Percentiles rank a stretch among this genome's conserved stretches.
These are phyloP conservation scores for Asteroscopus sphinx DNA, from an alignment of 2,888 invertebrate genomes.

Conservation along the genomic window DNA sequence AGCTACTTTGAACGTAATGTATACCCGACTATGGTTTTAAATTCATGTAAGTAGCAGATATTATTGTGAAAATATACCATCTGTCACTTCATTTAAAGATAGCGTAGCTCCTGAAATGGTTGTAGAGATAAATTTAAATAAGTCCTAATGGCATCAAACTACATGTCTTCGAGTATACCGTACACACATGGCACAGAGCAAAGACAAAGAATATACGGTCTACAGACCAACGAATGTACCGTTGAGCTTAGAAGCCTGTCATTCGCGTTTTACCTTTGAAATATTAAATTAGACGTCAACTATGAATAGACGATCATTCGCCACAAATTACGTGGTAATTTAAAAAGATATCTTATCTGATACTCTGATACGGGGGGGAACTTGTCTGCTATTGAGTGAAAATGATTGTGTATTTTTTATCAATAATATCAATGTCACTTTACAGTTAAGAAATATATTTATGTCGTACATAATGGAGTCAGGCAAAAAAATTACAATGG, in stretches of 20 bases:
- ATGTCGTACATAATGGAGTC: slow-evolving; percentile 55
- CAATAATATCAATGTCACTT: slow-evolving; percentile 50
- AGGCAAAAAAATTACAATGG: slow-evolving; percentile 68
- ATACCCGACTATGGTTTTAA: slow-evolving; percentile 39
- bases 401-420: slow-evolving; percentile 48
- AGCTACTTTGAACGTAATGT: slow-evolving; percentile 17
- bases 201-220: slow-evolving; percentile 38
- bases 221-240: slow-evolving; percentile 56
- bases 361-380: slow-evolving; percentile 36
- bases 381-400: slow-evolving; percentile 36
- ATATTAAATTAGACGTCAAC: slow-evolving; percentile 56
- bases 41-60: slow-evolving; percentile 25
- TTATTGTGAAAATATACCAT: background rate
- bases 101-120: background rate
- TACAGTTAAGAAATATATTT: slow-evolving; percentile 61
- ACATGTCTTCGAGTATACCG: slow-evolving; percentile 8
- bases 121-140: too few relatives aligned
- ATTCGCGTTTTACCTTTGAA: slow-evolving; percentile 51
- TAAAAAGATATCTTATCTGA: slow-evolving; percentile 45
- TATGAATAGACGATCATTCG: slow-evolving; percentile 46
- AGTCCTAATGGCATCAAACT: slow-evolving; percentile 43
- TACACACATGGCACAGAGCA: slow-evolving; percentile 11
- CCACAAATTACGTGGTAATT: slow-evolving; percentile 33
- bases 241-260: slow-evolving; percentile 58
- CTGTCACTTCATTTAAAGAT: background rate